Percentiles rank a stretch among this genome's conserved stretches.
phyloP scores from a whole-genome alignment of 2,113 vertebrate species.

The Ellobius talpinus region DNA sequence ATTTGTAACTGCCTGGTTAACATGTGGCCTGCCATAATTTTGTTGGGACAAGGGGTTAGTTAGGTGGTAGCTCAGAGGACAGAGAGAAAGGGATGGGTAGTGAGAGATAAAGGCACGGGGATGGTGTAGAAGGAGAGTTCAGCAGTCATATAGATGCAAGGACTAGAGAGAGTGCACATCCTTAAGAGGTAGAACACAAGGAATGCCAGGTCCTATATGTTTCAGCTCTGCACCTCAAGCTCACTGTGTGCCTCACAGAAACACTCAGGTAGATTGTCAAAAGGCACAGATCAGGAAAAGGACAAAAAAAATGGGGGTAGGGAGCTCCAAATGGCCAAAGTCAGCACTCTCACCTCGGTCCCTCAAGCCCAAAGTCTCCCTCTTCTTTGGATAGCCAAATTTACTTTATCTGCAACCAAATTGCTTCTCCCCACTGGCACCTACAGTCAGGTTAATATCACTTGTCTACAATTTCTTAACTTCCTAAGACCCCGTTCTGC shows the following conservation, averaged over 20 bases:
- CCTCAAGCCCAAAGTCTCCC: neutral
- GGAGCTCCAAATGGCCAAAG: neutral
- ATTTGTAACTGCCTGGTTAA: neutral
- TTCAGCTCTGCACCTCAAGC: neutral
- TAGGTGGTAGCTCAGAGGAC: neutral
- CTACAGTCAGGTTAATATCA: neutral
- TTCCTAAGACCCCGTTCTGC: neutral
- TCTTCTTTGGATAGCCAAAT: neutral
- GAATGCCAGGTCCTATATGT: neutral
- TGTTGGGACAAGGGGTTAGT: neutral
- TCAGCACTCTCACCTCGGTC: accelerated
- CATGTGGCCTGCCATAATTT: neutral
- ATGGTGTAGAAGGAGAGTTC: neutral
- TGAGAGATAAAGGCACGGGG: neutral
- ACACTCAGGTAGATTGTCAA: neutral
- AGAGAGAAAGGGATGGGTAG: neutral
- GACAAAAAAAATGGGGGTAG: too few species aligned
- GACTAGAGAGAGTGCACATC: neutral
- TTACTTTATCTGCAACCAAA: neutral
- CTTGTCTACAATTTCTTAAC: neutral
- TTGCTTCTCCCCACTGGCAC: neutral
- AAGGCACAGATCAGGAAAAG: neutral
- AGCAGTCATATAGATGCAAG: neutral
- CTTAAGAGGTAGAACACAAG: neutral
- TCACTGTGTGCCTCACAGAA: neutral